Conservation (phyloP, 2,888 invertebrate genomes). For the Candidula unifasciata region DNA sequence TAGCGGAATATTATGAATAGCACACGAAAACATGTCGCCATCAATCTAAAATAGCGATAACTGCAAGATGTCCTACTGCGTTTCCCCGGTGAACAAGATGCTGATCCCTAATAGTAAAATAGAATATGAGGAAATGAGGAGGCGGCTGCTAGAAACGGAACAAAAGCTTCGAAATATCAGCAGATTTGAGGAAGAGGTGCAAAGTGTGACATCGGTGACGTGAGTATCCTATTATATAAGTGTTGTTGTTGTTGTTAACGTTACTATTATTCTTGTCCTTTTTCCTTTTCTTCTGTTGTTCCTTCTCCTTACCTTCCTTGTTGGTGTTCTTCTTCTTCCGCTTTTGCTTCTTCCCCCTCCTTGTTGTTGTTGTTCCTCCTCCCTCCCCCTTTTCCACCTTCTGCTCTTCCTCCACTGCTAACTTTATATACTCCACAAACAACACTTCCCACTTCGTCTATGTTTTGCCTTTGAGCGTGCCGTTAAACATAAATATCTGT, state of each 20-base stretch:
- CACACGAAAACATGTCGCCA: not conserved
- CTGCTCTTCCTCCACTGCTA: too few relatives aligned
- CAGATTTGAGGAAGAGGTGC: conserved; percentile 52
- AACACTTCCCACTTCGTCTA: too few relatives aligned
- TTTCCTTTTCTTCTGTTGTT: too few relatives aligned
- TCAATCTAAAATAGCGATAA: not conserved
- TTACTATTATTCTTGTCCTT: not conserved
- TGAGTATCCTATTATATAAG: conserved; percentile 9
- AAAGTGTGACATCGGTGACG: conserved; percentile 36
- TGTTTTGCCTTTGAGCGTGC: too few relatives aligned
- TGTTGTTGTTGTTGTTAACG: not conserved
- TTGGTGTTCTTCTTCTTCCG: too few relatives aligned
- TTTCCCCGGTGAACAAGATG: conserved; percentile 14
- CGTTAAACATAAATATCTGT: too few relatives aligned
- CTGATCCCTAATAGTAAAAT: conserved; percentile 19
- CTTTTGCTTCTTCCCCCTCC: too few relatives aligned
- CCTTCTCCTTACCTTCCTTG: too few relatives aligned
- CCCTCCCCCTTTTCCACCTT: too few relatives aligned
- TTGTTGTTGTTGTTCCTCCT: too few relatives aligned
- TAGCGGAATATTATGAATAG: not conserved
- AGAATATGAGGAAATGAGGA: conserved; percentile 64
- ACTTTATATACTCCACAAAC: too few relatives aligned
- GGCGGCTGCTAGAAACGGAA: conserved; percentile 67
- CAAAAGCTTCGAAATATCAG: conserved; percentile 66
- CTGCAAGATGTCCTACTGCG: conserved; percentile 31